Conservation (phyloP, 2,888 invertebrate genomes). For the Pollenia griseotomentosa region DNA sequence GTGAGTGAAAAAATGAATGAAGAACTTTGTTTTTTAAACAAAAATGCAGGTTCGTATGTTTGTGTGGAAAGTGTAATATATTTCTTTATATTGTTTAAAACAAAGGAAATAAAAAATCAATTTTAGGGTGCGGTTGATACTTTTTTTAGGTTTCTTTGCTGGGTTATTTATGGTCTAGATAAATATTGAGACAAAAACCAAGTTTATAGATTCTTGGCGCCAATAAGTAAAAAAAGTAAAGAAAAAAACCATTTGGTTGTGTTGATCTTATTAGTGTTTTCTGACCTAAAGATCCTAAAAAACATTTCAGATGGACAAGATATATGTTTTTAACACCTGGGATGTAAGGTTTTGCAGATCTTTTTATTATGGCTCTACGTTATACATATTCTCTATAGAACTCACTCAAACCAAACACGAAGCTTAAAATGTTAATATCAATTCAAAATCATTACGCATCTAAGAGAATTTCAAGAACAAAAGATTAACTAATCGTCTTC, state of each 20-base stretch:
- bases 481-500: too few species aligned
- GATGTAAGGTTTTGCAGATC: neutral
- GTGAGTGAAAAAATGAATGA: conserved; percentile 60
- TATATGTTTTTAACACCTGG: too few species aligned
- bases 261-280: neutral
- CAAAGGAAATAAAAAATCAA: conserved; percentile 69
- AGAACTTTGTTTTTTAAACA: conserved; percentile 1
- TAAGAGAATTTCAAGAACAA: too few species aligned
- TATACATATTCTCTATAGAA: too few species aligned
- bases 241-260: neutral
- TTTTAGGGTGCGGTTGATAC: conserved; percentile 69
- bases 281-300: conserved; percentile 19
- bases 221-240: conserved; percentile 50
- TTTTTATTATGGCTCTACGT: too few species aligned
- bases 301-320: neutral
- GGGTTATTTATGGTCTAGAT: conserved; percentile 71
- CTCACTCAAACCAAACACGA: too few species aligned
- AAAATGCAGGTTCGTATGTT: conserved; percentile 29
- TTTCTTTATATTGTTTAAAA: conserved; percentile 41
- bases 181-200: conserved; percentile 61
- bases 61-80: conserved; percentile 27
- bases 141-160: conserved; percentile 29
- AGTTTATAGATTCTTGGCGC: conserved; percentile 68
- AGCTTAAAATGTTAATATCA: too few species aligned
- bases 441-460: too few species aligned